Percentiles rank a stretch among this genome's conserved stretches.
Conservation (phyloP, 2,797 vertebrate genomes). For the Pogonophryne albipinna region DNA sequence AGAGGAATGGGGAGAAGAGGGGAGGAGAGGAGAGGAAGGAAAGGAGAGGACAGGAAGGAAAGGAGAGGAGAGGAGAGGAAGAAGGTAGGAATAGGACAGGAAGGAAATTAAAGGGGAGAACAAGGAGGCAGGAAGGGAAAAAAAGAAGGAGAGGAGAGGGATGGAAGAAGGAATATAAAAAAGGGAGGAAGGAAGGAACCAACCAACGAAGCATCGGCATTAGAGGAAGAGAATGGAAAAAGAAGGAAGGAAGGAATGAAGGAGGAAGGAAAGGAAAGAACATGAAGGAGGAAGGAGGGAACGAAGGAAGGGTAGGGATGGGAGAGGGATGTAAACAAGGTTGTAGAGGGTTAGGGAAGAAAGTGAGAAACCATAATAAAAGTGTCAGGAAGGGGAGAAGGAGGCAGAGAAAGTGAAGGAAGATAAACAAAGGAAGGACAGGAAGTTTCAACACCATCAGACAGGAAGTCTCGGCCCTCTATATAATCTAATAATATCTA, state of each 20-base stretch:
- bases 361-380: not conserved
- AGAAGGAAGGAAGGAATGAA: not conserved
- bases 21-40: too few relatives aligned
- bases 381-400: not conserved
- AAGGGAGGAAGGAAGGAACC: not conserved
- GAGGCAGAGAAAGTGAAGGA: not conserved
- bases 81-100: too few relatives aligned
- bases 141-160: not conserved
- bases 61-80: not conserved
- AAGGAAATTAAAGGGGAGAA: not conserved
- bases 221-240: not conserved
- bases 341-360: not conserved
- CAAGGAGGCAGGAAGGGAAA: too few relatives aligned
- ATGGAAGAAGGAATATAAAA: too few relatives aligned
- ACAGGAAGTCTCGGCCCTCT: conserved; percentile 7
- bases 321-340: not conserved
- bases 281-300: not conserved
- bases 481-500: not conserved
- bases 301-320: too few relatives aligned
- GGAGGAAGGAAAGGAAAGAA: not conserved
- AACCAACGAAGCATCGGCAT: too few relatives aligned
- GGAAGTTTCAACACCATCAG: conserved; percentile 20
- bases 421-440: not conserved
- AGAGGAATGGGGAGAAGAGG: not conserved
- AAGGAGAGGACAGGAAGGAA: not conserved